Conservation (phyloP, 2,888 invertebrate species). For the Caenorhabditis sulstoni region DNA sequence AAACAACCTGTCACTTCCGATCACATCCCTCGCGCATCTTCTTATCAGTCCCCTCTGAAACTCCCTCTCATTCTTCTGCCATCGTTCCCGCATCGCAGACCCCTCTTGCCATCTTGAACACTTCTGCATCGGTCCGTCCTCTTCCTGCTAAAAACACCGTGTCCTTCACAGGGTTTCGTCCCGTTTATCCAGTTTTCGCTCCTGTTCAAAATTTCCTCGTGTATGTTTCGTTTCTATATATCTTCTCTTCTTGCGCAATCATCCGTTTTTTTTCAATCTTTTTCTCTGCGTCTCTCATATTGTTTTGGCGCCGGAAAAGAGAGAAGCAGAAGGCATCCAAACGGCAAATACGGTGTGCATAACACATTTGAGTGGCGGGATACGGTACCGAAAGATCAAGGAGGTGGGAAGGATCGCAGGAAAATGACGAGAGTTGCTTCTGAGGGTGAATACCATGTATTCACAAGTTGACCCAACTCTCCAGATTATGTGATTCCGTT, state of each 20-base stretch:
- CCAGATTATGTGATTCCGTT: background rate
- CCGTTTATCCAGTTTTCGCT: slow-evolving; percentile 47
- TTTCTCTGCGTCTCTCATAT: slow-evolving; percentile 30
- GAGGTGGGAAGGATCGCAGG: too few species aligned
- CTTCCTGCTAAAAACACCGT: slow-evolving; percentile 20
- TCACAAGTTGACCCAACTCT: too few species aligned
- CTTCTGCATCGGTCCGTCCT: background rate
- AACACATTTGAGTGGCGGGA: slow-evolving; percentile 19
- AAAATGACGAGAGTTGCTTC: too few species aligned
- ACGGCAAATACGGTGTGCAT: slow-evolving; percentile 36
- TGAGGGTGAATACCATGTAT: too few species aligned
- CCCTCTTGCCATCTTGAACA: background rate
- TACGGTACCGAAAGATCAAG: slow-evolving; percentile 17
- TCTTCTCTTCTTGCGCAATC: slow-evolving; percentile 51
- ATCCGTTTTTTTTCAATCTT: slow-evolving; percentile 25
- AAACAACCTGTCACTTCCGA: slow-evolving; percentile 5
- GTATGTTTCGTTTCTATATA: slow-evolving; percentile 34
- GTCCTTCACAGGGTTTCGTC: slow-evolving; percentile 3
- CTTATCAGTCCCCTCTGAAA: slow-evolving; percentile 4
- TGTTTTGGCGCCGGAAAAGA: slow-evolving; percentile 7
- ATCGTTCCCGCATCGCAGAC: background rate
- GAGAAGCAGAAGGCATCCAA: slow-evolving; percentile 13
- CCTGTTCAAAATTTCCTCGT: slow-evolving; percentile 40
- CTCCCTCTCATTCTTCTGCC: slow-evolving; percentile 1
- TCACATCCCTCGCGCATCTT: background rate